Evolutionary conservation across 2,888 invertebrate species (phyloP).

Genomic region (Thera britannica): DNA sequence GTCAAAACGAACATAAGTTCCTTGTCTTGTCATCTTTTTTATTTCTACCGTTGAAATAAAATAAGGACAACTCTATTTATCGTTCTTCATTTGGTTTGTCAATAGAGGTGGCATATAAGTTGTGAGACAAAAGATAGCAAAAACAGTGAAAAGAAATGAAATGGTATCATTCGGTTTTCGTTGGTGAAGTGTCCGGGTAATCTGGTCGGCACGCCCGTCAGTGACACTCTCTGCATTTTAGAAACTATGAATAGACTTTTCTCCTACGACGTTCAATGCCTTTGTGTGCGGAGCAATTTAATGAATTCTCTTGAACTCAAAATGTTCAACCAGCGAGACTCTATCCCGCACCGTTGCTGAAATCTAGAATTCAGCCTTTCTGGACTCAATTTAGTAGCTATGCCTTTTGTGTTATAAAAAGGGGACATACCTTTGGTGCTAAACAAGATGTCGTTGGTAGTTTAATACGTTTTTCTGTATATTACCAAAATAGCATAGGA

Average conservation of each 20-base stretch:
- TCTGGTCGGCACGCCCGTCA: neutral
- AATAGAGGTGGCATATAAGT: too few species aligned
- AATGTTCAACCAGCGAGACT: neutral
- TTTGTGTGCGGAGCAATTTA: neutral
- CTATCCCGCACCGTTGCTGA: neutral
- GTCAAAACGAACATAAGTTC: too few species aligned
- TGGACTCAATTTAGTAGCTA: neutral
- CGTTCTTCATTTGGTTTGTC: too few species aligned
- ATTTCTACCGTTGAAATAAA: too few species aligned
- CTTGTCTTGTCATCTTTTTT: too few species aligned
- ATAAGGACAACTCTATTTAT: too few species aligned
- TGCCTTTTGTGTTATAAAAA: neutral
- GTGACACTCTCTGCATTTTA: neutral
- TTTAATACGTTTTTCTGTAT: too few species aligned
- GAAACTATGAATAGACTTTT: neutral
- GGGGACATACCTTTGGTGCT: neutral
- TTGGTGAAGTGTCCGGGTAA: too few species aligned
- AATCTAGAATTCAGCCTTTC: neutral
- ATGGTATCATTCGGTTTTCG: too few species aligned
- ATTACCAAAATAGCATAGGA: too few species aligned
- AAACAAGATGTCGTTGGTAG: neutral
- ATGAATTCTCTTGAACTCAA: neutral
- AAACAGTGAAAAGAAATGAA: too few species aligned
- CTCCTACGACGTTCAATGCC: neutral
- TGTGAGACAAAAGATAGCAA: too few species aligned